Base-by-base conservation (phyloP, 2,797 vertebrate species). In the Sebastes matsubarae region DNA sequence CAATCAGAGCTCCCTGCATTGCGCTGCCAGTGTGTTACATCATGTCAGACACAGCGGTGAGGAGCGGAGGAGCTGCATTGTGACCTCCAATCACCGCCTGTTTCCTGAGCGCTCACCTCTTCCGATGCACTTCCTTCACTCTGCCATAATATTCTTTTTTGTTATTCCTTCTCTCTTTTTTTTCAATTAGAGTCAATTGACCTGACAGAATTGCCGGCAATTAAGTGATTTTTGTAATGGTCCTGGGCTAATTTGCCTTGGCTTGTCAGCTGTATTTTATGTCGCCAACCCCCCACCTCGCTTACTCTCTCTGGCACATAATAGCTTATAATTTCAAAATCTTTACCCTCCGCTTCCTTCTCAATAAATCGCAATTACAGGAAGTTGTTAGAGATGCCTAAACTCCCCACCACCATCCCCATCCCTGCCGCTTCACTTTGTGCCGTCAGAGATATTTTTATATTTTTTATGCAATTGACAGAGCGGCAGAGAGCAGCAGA, bases 181-280 rank as follows among this genome's bases (percentile, higher is more conserved):
- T 98, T 97, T 97, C 97, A 99, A 98, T 99, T 99, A 98, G 97
- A 98, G 97, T 99, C 98, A 99, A 99, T 98, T 99, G 98, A 99
- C 98, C 98, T 98, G 97, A 99, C 97, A 98, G 97, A 99, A 99
- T 98, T 97, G 97, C 97, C 94, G 94, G 96, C 97, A 99, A 99
- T 99, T 99, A 99, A 98, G 97, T 99, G 97, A 98, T 99, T 99
- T 98, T 98, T 98, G 97, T 98, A 98, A 99, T 98, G 97, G 97
- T 98, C 97, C 96, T 97, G 96, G 97, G 97, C 96, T 99, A 99
- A 99, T 99, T 99, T 98, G 97, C 97, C 96, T 93, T 94, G 96
- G 97, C 96, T 98, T 98, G 97, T 99, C 98, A 99, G 97, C 97
- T 99, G 97, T 97, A 96, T 97, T 98, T 97, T 98, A 98, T 97